Conservation (phyloP, 2,113 vertebrate species). For the Oncorhynchus tshawytscha region DNA sequence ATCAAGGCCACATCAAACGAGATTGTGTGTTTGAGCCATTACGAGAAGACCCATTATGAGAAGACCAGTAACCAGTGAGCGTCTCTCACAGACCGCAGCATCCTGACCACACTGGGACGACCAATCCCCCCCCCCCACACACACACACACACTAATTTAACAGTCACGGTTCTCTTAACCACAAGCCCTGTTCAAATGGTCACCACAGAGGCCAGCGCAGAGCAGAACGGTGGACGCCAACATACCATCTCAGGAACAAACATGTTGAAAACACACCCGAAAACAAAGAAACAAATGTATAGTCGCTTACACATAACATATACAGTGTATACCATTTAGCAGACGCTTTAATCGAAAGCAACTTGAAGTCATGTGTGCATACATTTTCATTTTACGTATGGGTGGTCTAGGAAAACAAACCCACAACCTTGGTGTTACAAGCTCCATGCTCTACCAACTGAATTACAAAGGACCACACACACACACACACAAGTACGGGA, state of each 20-base stretch:
- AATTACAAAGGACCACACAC: too few relatives aligned
- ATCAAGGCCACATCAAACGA: background rate
- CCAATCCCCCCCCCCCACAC: background rate
- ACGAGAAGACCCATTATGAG: background rate
- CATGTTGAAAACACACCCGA: background rate
- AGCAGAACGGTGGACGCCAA: background rate
- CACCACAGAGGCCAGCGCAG: background rate
- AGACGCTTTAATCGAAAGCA: too few relatives aligned
- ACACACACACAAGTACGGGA: background rate
- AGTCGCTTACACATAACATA: too few relatives aligned
- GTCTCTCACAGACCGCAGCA: background rate
- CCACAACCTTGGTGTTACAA: too few relatives aligned
- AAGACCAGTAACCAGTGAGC: background rate
- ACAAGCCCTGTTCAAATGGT: background rate
- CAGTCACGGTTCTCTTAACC: background rate
- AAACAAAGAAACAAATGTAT: background rate
- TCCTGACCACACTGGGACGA: background rate
- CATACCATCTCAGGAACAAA: background rate
- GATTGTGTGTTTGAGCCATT: constrained; percentile 10
- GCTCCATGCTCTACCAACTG: too few relatives aligned
- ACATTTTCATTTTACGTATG: too few relatives aligned
- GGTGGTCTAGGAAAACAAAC: too few relatives aligned
- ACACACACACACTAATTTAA: background rate
- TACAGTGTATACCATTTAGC: too few relatives aligned
- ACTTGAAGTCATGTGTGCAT: too few relatives aligned